phyloP scores from a whole-genome alignment of 2,113 vertebrate species.

The Onychostruthus taczanowskii region DNA sequence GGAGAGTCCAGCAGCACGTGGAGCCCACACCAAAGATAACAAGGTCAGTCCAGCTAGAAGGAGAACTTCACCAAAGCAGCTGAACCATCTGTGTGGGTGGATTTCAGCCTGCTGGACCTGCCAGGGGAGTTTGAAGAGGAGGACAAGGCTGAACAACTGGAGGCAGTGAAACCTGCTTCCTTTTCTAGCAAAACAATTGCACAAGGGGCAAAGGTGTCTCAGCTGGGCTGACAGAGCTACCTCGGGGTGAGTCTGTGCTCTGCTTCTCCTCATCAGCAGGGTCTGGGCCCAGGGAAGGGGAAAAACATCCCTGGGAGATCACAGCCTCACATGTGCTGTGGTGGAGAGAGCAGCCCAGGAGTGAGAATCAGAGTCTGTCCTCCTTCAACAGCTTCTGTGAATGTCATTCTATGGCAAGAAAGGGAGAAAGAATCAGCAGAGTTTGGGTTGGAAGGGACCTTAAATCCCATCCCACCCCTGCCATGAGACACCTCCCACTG shows the following conservation, averaged over 20 bases:
- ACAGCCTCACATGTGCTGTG: not conserved
- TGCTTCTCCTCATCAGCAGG: not conserved
- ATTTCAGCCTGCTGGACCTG: not conserved
- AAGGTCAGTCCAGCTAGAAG: not conserved
- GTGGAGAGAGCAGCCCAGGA: not conserved
- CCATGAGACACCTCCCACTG: not conserved
- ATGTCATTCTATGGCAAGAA: not conserved
- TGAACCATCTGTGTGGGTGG: not conserved
- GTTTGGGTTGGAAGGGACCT: not conserved
- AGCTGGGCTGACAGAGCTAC: not conserved
- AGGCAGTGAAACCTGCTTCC: not conserved
- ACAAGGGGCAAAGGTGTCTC: not conserved
- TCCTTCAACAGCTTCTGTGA: not conserved
- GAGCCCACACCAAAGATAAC: not conserved
- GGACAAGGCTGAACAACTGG: not conserved
- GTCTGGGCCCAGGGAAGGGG: not conserved
- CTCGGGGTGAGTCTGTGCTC: not conserved
- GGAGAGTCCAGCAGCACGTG: not conserved
- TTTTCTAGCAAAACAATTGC: not conserved
- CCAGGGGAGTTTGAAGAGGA: not conserved
- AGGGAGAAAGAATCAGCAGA: not conserved
- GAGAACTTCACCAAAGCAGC: not conserved
- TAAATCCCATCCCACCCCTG: not conserved
- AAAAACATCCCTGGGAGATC: not conserved
- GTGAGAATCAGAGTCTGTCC: fast-evolving